Evolutionary conservation across 2,797 vertebrate species (phyloP).

Genomic region (Poliocrania exsul): DNA sequence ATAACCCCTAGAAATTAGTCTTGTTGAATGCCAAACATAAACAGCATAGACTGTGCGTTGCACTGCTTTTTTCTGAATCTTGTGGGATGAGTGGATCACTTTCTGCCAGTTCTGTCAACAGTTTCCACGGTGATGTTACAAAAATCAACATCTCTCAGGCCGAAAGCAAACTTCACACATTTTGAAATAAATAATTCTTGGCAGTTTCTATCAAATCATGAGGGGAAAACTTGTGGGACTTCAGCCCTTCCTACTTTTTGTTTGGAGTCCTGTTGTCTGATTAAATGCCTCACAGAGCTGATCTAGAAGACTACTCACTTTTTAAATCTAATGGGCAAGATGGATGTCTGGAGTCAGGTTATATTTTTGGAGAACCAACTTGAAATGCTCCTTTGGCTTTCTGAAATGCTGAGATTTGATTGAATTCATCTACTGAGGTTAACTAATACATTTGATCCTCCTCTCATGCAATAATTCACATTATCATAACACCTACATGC

Average conservation of each 20-base stretch:
- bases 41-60: not conserved
- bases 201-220: not conserved
- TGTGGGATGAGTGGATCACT: not conserved
- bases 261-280: not conserved
- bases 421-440: not conserved
- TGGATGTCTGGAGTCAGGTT: not conserved
- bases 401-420: not conserved
- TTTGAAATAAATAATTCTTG: constrained; percentile 43
- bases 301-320: not conserved
- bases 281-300: not conserved
- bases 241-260: not conserved
- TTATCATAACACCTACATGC: not conserved
- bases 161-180: constrained; percentile 25
- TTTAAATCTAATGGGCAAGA: not conserved
- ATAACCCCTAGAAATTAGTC: not conserved
- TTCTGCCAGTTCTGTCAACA: constrained; percentile 23
- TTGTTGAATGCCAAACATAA: not conserved
- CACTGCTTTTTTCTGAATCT: not conserved
- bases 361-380: not conserved
- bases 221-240: not conserved
- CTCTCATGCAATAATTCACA: not conserved
- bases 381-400: not conserved
- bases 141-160: constrained; percentile 31
- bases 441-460: not conserved
- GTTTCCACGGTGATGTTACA: not conserved